Evolutionary conservation across 2,888 invertebrate species (phyloP).

Genomic region (Linnaemya tessellans): DNA sequence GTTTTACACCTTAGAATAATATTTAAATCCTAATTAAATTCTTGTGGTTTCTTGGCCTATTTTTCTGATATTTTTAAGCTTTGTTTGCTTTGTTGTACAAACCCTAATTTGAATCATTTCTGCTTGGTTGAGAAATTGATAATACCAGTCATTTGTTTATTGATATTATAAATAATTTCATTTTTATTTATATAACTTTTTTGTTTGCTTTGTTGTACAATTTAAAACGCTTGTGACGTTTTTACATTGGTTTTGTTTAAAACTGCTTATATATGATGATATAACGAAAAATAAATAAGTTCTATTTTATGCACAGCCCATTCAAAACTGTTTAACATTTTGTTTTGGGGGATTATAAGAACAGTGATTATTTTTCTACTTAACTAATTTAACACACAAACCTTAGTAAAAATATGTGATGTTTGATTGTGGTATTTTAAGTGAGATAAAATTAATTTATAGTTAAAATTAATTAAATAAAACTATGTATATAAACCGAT

Average conservation of each 20-base stretch:
- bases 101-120: too few relatives aligned
- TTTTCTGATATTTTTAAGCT: too few relatives aligned
- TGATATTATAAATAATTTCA: neutral
- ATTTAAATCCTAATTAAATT: too few relatives aligned
- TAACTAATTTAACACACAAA: constrained; percentile 39
- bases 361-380: constrained; percentile 20
- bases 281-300: constrained; percentile 12
- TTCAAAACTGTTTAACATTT: constrained; percentile 54
- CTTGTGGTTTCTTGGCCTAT: too few relatives aligned
- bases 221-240: constrained; percentile 36
- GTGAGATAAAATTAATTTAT: constrained; percentile 6
- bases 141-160: neutral
- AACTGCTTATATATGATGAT: neutral
- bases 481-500: neutral
- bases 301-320: constrained; percentile 53
- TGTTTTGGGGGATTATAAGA: constrained; percentile 33
- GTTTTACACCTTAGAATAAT: too few relatives aligned
- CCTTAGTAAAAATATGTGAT: constrained; percentile 42
- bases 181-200: constrained; percentile 8
- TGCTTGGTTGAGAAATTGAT: too few relatives aligned
- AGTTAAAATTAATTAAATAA: constrained; percentile 8
- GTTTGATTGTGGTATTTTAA: constrained; percentile 16
- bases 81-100: too few relatives aligned
- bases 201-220: constrained; percentile 21
- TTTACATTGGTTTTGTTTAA: constrained; percentile 17